Evolutionary conservation across 2,888 invertebrate species (phyloP), one percentile per base, ranked within the genome.

Genomic region (Cremastobaeus sp.): DNA sequence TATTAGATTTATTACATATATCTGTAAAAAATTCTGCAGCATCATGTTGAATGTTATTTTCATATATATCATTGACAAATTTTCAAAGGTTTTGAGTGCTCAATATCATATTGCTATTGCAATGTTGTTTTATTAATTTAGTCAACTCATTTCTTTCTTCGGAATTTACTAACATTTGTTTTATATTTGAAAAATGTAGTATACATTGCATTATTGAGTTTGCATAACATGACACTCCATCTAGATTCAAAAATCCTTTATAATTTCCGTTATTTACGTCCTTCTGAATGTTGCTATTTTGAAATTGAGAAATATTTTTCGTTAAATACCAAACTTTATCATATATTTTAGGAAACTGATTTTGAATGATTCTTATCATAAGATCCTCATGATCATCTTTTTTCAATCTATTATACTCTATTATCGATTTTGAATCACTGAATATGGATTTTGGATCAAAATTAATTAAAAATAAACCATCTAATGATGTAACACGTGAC

Each of bases 391-490:
- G 6, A 3, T 35, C 14, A 14, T 35, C 14, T 35, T 14, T 14
- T 35, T 35, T 35, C 18, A 41, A 41, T 3, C 41, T 2, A 20
- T 18, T 11, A 8, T 41, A 41, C 21, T 41, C 41, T 1, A n/a
- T 2, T 14, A 41, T 37, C 5, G 21, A 20, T 41, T 8, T 41
- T 18, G 5, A 3, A 21, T 41, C 41, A 11, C 20, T 78, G 59
- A 77, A 77, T 59, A 73, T 74, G 5, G 41, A 41, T 11, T 18
- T 2, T 3, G 41, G 41, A 21, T 20, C 11, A 8, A 41, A 41
- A 41, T 41, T 41, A 3, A 41, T 20, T 41, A 20, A 1, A 11
- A 1, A 3, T 20, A 41, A 20, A 20, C 41, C 41, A 11, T 41
- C 8, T 11, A 41, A 11, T 3, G 41, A 1, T 11, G 20, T 41